Evolutionary conservation across 2,113 vertebrate genomes (phyloP), one percentile per base, ranked within the genome.

Genomic region (Ophthalmolycus amberensis): DNA sequence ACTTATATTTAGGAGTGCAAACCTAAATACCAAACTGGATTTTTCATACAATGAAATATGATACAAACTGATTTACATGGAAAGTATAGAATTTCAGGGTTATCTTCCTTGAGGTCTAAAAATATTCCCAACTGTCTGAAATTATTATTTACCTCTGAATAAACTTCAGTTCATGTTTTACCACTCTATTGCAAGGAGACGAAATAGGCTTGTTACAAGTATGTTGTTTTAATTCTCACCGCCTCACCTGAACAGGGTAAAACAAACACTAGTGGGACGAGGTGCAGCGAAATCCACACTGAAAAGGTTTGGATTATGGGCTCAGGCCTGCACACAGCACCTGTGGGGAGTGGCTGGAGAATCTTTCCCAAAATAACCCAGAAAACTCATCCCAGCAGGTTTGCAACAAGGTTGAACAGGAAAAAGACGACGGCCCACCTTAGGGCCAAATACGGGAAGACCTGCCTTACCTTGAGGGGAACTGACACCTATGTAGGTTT

Each of bases 281-380:
- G 65, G 52, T 74, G 74, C 67, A 82, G 77, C 20, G 5, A 89
- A 89, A 86, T 89, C 87, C 44, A 0, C 67, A 62, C 0, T 90
- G 78, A 91, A 91, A 85, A 79, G 76, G 59, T 25, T 8, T 66
- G 77, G 90, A 92, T 93, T 91, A 91, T 84, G 68, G 69, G 89
- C 78, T 89, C 86, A 92, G 76, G 84, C 77, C 85, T 91, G 83
- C 68, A 86, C 71, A 81, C 80, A 83, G 85, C 85, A 90, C 91
- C 90, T 93, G 88, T 80, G 73, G 87, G 91, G 90, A 90, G 87
- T 89, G 90, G 91, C 85, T 85, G 73, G 59, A 68, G 85, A 79
- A 85, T 79, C 75, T 34, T 69, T 71, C 68, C 71, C 73, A 59
- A 83, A 88, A 87, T 85, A 85, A 84, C 79, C 56, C 48, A 42